Conservation (phyloP, 2,113 vertebrate species). For the Cottus gobio region DNA sequence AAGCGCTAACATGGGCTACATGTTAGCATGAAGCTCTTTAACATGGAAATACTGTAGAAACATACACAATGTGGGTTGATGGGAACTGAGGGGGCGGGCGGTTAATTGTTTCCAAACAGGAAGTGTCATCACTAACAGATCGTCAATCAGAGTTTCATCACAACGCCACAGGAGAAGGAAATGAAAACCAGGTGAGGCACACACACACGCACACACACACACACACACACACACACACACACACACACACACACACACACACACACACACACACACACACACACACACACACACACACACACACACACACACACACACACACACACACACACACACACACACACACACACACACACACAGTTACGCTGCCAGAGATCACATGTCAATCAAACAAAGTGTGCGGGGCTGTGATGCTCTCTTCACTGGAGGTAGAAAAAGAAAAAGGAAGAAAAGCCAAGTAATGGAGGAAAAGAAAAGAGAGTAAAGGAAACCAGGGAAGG, state of each 20-base stretch:
- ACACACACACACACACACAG: constrained; percentile 3
- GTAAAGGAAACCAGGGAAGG: no score
- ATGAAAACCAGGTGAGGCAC: constrained; percentile 55
- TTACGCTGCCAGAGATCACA: not conserved
- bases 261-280: not conserved
- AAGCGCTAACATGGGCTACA: not conserved
- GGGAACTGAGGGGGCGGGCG: constrained; percentile 53
- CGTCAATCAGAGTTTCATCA: constrained; percentile 48
- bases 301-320: constrained; percentile 12
- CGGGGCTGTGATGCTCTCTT: not conserved
- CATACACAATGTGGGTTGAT: not conserved
- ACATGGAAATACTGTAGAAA: not conserved
- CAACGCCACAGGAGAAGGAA: constrained; percentile 17
- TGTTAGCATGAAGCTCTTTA: constrained; percentile 7
- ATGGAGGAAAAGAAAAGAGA: not conserved
- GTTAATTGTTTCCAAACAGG: constrained; percentile 60
- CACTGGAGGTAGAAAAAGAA: not conserved
- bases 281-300: constrained; percentile 6
- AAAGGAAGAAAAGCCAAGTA: not conserved
- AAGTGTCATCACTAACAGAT: constrained; percentile 48
- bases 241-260: constrained; percentile 12
- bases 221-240: constrained; percentile 20
- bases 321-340: constrained; percentile 13
- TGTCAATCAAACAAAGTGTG: not conserved
- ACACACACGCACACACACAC: constrained; percentile 12